phyloP scores from a whole-genome alignment of 2,797 vertebrate genomes.

The Poeciliopsis paucimaculata region DNA sequence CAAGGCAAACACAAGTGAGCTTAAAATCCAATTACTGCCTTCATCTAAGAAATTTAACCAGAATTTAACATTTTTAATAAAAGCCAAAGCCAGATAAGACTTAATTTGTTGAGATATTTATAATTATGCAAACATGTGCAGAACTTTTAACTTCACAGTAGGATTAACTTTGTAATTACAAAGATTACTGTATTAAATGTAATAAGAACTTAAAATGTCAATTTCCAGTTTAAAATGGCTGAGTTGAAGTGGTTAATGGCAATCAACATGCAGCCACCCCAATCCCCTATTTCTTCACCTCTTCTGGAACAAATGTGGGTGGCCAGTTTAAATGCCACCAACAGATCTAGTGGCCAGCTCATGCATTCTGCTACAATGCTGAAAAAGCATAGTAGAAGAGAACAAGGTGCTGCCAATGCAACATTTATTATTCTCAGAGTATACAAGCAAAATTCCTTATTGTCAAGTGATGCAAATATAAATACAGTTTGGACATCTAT shows the following conservation, averaged over 20 bases:
- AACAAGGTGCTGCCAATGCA: neutral
- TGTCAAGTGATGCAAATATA: neutral
- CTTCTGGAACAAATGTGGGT: neutral
- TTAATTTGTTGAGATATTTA: neutral
- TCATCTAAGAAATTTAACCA: neutral
- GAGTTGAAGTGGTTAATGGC: neutral
- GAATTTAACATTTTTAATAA: neutral
- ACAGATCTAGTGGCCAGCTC: neutral
- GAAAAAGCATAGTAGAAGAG: neutral
- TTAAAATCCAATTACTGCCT: neutral
- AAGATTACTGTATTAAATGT: neutral
- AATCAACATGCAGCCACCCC: neutral
- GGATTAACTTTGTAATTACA: neutral
- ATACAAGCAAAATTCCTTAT: neutral
- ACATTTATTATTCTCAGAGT: neutral
- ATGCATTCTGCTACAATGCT: neutral
- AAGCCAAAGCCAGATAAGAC: neutral
- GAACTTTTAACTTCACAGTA: neutral
- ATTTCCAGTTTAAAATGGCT: neutral
- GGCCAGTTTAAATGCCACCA: conserved; percentile 1
- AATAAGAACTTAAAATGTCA: neutral
- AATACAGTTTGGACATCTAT: neutral
- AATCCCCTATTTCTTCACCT: neutral
- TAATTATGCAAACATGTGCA: neutral
- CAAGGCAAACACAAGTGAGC: neutral